These are phyloP conservation scores for Chamaea fasciata DNA, from an alignment of 2,113 vertebrate species.

Conservation along the genomic window DNA sequence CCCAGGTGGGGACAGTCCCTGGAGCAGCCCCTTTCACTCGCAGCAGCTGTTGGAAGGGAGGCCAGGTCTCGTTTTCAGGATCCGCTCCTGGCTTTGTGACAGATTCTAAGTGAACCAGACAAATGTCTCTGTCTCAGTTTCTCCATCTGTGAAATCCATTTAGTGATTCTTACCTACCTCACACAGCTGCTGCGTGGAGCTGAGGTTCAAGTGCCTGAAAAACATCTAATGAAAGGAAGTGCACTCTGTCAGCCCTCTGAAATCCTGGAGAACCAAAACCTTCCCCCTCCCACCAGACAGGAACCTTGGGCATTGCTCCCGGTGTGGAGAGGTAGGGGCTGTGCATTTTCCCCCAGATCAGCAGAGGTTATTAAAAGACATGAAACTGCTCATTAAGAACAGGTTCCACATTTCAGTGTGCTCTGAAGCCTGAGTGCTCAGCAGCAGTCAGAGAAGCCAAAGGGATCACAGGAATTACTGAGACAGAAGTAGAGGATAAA, in stretches of 20 bases:
- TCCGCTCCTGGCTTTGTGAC: conserved; percentile 15
- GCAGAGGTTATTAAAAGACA: conserved; percentile 19
- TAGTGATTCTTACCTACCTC: conserved; percentile 13
- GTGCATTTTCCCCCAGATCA: background rate
- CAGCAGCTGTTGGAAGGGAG: background rate
- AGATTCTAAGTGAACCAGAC: background rate
- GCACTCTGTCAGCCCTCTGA: background rate
- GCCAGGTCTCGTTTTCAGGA: background rate
- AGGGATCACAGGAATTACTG: conserved; percentile 25
- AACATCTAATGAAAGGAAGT: background rate
- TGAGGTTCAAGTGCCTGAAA: background rate
- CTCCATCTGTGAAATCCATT: conserved; percentile 45
- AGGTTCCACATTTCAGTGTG: background rate
- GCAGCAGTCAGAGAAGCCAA: background rate
- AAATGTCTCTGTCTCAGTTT: conserved; percentile 10
- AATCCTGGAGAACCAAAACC: background rate
- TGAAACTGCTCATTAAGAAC: background rate
- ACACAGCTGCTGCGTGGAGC: background rate
- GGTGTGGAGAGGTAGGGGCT: background rate
- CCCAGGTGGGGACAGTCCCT: background rate
- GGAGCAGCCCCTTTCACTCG: background rate
- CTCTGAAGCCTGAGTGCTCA: background rate
- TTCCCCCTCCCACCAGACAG: background rate
- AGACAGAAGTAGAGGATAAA: conserved; percentile 31
- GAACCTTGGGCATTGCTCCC: background rate